Base-by-base conservation (phyloP, 37 sponge, comb jelly and placozoan genomes). In the Beroe ovata region DNA sequence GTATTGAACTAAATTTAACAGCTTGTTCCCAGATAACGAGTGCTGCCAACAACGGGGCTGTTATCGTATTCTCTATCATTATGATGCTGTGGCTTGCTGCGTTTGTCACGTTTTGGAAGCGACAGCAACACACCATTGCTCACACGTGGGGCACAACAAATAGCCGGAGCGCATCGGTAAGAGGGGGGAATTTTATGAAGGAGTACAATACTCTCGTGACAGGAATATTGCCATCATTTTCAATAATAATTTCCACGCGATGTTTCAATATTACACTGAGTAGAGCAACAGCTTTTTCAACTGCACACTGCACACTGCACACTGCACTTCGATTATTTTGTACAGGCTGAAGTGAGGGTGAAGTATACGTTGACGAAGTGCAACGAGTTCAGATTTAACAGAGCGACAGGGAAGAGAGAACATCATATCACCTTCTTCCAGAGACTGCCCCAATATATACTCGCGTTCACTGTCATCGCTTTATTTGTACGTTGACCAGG, bases 71-170 rank as follows among this genome's bases (percentile, higher is more conserved):
- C 22, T 77, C 84, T 42, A 77, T 77, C 8, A n/a, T 77, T 29
- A 77, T 77, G 84, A 77, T 77, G 84, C 22, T 36, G 26, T 77
- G 84, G 84, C 28, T 77, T 23, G 42, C 84, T 11, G 21, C 28
- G 0, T 77, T 77, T 23, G 84, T 77, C 6, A 77, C 84, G 28
- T 77, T 77, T 25, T 77, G 42, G 54, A 77, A 77, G 28, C n/a
- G 84, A 40, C 54, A 77, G 54, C 84, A 77, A 29, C 39, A 36
- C 47, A 77, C 84, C n/a, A 77, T 77, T 4, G 84, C 84, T 36
- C 84, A 77, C 84, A 77, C 54, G n/a, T 77, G 84, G 84, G 84
- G 84, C 8, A 77, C 84, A 2, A 77, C 84, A 21, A 77, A 77
- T 54, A 77, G 84, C 41, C 41, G 84, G 28, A 42, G 54, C 38